phyloP scores from a whole-genome alignment of 2,113 vertebrate genomes.

The Gallinago paraguaiae region DNA sequence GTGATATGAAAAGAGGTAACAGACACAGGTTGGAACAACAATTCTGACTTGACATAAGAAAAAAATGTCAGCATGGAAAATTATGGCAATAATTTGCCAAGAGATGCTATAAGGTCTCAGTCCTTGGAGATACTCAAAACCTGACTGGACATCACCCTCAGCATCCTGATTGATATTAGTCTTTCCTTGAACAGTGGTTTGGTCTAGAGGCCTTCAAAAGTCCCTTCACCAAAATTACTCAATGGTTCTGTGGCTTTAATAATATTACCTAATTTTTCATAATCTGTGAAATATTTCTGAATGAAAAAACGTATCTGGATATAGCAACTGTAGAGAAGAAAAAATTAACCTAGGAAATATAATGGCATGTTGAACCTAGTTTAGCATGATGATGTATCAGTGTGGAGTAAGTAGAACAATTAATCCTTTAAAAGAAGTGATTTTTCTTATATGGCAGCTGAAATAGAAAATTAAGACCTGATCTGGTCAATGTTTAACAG shows the following conservation, averaged over 20 bases:
- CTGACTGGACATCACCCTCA: rapidly evolving
- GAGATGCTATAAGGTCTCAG: not conserved
- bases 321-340: not conserved
- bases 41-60: not conserved
- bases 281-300: not conserved
- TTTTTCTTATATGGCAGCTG: not conserved
- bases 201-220: not conserved
- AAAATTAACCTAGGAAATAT: not conserved
- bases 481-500: not conserved
- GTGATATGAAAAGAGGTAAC: not conserved
- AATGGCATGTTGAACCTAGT: not conserved
- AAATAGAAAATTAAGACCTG: not conserved
- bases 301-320: not conserved
- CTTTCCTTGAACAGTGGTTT: not conserved
- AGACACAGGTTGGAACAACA: not conserved
- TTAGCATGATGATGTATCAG: not conserved
- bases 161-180: not conserved
- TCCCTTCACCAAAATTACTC: not conserved
- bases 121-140: not conserved
- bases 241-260: not conserved
- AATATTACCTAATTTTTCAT: not conserved
- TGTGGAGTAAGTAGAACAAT: not conserved
- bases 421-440: not conserved
- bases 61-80: not conserved
- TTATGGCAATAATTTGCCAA: not conserved